phyloP scores from a whole-genome alignment of 2,797 vertebrate species.

The Enteromius anoplus region DNA sequence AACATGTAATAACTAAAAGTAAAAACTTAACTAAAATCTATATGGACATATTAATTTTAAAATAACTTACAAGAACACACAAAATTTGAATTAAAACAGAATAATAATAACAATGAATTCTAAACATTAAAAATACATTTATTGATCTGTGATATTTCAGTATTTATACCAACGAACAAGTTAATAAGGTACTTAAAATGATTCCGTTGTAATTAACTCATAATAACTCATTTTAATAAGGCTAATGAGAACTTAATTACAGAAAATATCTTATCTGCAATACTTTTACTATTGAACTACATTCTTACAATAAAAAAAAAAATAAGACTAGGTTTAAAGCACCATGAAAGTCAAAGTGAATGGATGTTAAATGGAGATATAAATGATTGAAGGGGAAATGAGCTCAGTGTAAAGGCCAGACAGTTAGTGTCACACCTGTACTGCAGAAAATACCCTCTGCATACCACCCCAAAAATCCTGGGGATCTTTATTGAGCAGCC shows the following conservation, averaged over 20 bases:
- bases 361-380: slow-evolving; percentile 18
- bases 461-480: slow-evolving; percentile 41
- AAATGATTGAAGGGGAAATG: slow-evolving; percentile 11
- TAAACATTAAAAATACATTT: not conserved
- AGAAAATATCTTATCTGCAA: not conserved
- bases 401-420: slow-evolving; percentile 45
- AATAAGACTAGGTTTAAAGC: not conserved
- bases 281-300: not conserved
- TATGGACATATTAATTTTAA: not conserved
- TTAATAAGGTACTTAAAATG: not conserved
- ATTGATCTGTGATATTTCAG: not conserved
- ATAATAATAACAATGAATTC: not conserved
- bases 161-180: not conserved
- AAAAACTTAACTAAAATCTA: not conserved
- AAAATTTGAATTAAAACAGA: not conserved
- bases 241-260: not conserved
- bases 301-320: not conserved
- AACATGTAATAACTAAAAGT: not conserved
- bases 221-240: not conserved
- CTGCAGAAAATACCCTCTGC: slow-evolving; percentile 17
- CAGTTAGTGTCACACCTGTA: slow-evolving; percentile 32
- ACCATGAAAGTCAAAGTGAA: not conserved
- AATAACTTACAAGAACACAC: not conserved
- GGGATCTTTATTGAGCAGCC: slow-evolving; percentile 44
- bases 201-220: not conserved